A percentile compares a stretch with the other conserved stretches of the same genome.
Evolutionary conservation across 2,113 vertebrate species (phyloP).

Genomic region (Poeciliopsis turrubarensis): DNA sequence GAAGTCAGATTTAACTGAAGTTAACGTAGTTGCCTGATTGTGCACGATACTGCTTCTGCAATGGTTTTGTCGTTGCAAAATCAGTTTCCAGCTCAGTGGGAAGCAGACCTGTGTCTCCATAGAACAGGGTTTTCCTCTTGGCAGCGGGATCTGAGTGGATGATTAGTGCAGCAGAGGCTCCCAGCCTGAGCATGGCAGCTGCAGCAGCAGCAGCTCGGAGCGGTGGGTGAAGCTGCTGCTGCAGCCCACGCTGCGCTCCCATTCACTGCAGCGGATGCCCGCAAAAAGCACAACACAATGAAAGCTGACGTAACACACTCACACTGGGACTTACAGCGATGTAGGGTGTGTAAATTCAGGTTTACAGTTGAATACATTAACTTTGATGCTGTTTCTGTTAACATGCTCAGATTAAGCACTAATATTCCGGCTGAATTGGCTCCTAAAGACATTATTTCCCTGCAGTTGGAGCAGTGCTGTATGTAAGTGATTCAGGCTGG

Average conservation of each 20-base stretch:
- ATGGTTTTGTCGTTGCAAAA: no score
- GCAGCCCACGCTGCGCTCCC: conserved; percentile 51
- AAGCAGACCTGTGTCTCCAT: background rate
- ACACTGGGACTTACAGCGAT: conserved; percentile 4
- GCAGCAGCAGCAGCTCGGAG: conserved; percentile 36
- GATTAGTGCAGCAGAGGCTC: conserved; percentile 4
- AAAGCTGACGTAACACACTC: conserved; percentile 33
- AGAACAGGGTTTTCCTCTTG: conserved; percentile 5
- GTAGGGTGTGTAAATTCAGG: background rate
- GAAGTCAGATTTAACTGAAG: no score
- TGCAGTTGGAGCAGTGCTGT: conserved; percentile 7
- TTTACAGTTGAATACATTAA: background rate
- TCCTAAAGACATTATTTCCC: background rate
- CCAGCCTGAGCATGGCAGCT: conserved; percentile 16
- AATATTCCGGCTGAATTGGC: conserved; percentile 4
- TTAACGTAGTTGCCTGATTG: no score
- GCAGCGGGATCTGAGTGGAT: conserved; percentile 6
- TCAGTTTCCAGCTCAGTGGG: no score
- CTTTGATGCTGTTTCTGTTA: background rate
- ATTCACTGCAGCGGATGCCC: conserved; percentile 33
- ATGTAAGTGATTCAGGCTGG: conserved; percentile 26
- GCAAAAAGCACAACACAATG: conserved; percentile 1
- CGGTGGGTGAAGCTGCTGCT: conserved; percentile 49
- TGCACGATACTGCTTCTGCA: no score
- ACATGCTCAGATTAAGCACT: background rate